These are phyloP conservation scores for Diachrysia chrysitis DNA, from an alignment of 2,888 invertebrate genomes.

Conservation along the genomic window DNA sequence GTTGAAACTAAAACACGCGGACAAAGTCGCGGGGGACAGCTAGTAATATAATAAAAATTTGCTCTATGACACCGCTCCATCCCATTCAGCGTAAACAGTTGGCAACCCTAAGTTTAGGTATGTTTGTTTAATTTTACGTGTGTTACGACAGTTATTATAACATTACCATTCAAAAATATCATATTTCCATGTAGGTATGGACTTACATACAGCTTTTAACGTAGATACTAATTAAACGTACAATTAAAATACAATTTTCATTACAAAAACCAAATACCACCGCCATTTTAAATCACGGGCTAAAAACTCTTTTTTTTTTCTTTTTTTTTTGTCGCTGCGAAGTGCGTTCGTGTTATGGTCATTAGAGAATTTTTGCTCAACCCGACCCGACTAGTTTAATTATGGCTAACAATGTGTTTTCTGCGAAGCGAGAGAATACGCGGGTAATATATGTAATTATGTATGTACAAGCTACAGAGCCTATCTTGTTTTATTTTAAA, in stretches of 20 bases:
- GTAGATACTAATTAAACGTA: not conserved
- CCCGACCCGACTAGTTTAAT: constrained; percentile 45
- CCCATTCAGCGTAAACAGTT: no score
- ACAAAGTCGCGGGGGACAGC: no score
- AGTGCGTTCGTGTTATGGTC: constrained; percentile 44
- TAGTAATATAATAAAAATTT: no score
- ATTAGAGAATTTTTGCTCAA: constrained; percentile 62
- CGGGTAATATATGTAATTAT: constrained; percentile 39
- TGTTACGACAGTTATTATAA: no score
- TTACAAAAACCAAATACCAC: constrained; percentile 4
- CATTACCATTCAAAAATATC: no score
- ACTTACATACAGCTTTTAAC: no score
- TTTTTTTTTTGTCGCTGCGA: constrained; percentile 25
- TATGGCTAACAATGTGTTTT: constrained; percentile 60
- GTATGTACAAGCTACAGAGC: constrained; percentile 16
- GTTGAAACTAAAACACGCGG: no score
- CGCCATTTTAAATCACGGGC: constrained; percentile 55
- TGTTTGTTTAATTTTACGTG: no score
- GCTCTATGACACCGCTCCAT: no score
- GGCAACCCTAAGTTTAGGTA: no score
- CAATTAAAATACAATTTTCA: not conserved
- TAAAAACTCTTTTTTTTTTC: constrained; percentile 33
- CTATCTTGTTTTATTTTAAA: constrained; percentile 37
- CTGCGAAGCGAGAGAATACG: constrained; percentile 41
- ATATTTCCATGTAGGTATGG: no score